These are phyloP conservation scores for Thecocarcelia acutangulata DNA, from an alignment of 2,888 invertebrate species.

Conservation along the genomic window DNA sequence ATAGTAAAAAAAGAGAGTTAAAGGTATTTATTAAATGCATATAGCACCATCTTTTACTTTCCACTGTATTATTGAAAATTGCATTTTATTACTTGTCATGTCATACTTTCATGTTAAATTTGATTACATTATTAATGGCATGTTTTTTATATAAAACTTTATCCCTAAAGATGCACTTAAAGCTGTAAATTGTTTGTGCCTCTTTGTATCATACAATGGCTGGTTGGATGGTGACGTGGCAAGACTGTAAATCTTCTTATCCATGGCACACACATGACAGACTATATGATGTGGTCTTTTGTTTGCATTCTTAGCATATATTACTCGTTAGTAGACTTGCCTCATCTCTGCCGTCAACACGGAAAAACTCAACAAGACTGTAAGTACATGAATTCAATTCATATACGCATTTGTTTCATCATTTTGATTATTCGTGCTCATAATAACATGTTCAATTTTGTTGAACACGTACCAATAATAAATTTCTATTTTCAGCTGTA, in stretches of 20 bases:
- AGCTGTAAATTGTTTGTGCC: neutral
- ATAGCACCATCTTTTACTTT: neutral
- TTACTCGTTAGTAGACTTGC: conserved; percentile 25
- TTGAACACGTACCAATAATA: conserved; percentile 68
- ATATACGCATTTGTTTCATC: conserved; percentile 36
- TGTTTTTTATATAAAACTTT: neutral
- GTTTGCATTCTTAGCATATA: conserved; percentile 16
- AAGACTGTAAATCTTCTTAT: conserved; percentile 18
- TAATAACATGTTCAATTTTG: conserved; percentile 64
- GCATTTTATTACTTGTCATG: conserved; percentile 4
- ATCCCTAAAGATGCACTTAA: conserved; percentile 35
- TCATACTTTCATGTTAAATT: conserved; percentile 39
- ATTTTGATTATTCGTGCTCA: conserved; percentile 41
- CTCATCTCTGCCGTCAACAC: conserved; percentile 4
- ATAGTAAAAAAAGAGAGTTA: no score
- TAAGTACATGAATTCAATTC: conserved; percentile 12
- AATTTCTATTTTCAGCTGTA: conserved; percentile 45
- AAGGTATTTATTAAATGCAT: no score
- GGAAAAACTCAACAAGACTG: no score
- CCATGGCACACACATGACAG: conserved; percentile 36
- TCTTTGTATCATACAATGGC: neutral
- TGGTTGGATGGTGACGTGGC: conserved; percentile 14
- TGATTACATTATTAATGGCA: conserved; percentile 22
- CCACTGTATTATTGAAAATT: neutral
- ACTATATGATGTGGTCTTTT: conserved; percentile 21